Percentiles rank a stretch among this genome's conserved stretches.
These are phyloP conservation scores for Nesometra sesokonis DNA, from an alignment of 35 echinoderm and acorn worm genomes.

Conservation along the genomic window DNA sequence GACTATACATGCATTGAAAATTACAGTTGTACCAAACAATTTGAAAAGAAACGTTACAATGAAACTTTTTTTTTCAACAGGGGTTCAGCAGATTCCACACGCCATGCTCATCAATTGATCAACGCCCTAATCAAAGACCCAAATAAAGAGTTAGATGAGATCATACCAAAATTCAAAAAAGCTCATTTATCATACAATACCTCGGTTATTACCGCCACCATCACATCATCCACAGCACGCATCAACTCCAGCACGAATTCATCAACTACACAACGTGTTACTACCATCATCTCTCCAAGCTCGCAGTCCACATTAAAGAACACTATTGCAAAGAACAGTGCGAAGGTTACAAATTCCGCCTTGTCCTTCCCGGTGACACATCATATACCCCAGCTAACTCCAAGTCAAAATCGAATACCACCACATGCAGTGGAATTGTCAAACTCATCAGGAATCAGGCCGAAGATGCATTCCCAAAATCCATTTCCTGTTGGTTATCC, in stretches of 20 bases:
- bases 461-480: background rate
- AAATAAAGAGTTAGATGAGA: constrained; percentile 81
- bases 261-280: background rate
- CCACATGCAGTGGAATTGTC: background rate
- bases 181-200: constrained; percentile 9
- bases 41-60: too few species aligned
- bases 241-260: background rate
- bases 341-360: background rate
- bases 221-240: background rate
- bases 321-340: constrained; percentile 4
- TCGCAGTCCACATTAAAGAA: background rate
- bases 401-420: background rate
- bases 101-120: constrained; percentile 90
- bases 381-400: background rate
- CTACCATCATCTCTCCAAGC: background rate
- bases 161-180: constrained; percentile 76
- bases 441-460: background rate
- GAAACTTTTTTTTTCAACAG: constrained; percentile 19
- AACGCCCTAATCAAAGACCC: constrained; percentile 96
- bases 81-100: constrained; percentile 95
- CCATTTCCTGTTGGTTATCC: background rate
- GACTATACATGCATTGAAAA: too few species aligned
- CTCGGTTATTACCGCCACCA: constrained; percentile 8
- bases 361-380: background rate
- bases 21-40: too few species aligned